These are phyloP conservation scores for Paramormyrops kingsleyae DNA, from an alignment of 2,113 vertebrate genomes.

Conservation along the genomic window DNA sequence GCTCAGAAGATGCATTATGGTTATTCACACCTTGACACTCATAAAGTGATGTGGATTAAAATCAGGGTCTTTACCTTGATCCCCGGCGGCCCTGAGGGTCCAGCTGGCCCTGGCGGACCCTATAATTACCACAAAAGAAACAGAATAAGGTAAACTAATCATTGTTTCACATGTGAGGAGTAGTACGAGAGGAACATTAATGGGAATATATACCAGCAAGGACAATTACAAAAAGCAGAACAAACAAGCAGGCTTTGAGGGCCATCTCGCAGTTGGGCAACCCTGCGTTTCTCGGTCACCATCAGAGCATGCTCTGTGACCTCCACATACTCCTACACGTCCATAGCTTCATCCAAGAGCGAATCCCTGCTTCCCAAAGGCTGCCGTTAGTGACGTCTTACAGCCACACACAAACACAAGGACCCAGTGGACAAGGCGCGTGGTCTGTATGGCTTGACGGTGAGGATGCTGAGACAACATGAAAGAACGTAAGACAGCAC, in stretches of 20 bases:
- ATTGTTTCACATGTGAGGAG: neutral
- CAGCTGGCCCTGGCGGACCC: conserved; percentile 81
- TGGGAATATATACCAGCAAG: neutral
- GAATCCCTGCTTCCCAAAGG: neutral
- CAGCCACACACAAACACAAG: neutral
- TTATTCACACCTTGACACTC: neutral
- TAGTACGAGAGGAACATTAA: neutral
- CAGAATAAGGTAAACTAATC: conserved; percentile 2
- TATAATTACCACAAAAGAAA: conserved; percentile 59
- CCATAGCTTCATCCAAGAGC: neutral
- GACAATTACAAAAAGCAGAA: neutral
- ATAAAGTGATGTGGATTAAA: neutral
- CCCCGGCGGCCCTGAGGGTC: conserved; percentile 76
- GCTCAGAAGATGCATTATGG: neutral
- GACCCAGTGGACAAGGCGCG: neutral
- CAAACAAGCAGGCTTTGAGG: conserved; percentile 2
- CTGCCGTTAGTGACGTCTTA: neutral
- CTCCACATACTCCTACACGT: neutral
- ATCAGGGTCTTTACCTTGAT: conserved; percentile 69
- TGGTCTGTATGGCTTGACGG: neutral
- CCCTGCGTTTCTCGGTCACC: neutral
- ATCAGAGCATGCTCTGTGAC: neutral
- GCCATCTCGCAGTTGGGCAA: neutral
- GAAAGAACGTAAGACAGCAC: conserved; percentile 19
- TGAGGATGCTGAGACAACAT: neutral